These are phyloP conservation scores for Neoniphon sammara DNA, from an alignment of 2,797 vertebrate genomes.

Conservation along the genomic window DNA sequence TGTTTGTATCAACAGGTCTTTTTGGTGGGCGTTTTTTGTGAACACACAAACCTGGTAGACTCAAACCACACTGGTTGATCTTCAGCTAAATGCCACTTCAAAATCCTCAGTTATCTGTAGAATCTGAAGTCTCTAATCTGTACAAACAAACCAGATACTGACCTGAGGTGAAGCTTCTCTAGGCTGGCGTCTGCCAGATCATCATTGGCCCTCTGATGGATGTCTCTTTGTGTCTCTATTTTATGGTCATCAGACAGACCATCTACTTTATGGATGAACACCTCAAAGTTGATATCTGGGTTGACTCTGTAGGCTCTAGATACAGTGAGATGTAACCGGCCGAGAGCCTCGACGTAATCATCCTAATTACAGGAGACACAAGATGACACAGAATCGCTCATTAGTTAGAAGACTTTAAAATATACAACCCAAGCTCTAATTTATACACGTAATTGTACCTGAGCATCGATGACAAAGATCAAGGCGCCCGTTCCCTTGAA, in stretches of 20 bases:
- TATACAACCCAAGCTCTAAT: background rate
- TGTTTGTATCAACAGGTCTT: no score
- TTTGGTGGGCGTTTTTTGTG: no score
- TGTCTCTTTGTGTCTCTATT: constrained; percentile 97
- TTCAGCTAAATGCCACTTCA: background rate
- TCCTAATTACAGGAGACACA: constrained; percentile 81
- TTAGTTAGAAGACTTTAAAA: background rate
- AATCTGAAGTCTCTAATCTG: background rate
- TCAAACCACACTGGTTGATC: background rate
- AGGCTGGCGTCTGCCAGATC: constrained; percentile 93
- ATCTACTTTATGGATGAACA: constrained; percentile 99
- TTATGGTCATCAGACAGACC: constrained; percentile 98
- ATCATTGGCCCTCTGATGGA: constrained; percentile 97
- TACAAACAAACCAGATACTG: constrained; percentile 6
- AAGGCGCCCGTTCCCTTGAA: constrained; percentile 96
- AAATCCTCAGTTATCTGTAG: background rate
- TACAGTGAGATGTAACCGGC: constrained; percentile 93
- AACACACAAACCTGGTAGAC: no score
- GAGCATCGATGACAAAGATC: constrained; percentile 97
- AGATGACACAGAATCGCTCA: constrained; percentile 5
- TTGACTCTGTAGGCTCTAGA: constrained; percentile 97
- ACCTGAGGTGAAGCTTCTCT: constrained; percentile 98
- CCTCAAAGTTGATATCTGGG: constrained; percentile 98
- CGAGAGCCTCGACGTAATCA: constrained; percentile 96
- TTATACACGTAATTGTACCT: constrained; percentile 78